These are phyloP conservation scores for Apodemus agrarius DNA, from an alignment of 2,797 vertebrate species.

Conservation along the genomic window DNA sequence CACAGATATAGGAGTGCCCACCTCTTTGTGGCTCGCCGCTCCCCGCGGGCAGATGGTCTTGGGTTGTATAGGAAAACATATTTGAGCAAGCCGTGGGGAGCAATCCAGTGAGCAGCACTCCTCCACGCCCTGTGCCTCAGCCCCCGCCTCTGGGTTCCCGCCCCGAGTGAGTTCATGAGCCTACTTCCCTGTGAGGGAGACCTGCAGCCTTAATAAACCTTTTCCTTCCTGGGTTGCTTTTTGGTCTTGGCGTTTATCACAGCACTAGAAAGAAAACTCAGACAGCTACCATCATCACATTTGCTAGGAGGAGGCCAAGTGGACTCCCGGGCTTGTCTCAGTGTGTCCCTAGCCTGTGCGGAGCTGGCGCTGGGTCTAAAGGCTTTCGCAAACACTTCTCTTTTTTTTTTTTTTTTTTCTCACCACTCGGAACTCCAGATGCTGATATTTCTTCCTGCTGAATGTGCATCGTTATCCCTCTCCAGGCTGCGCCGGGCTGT, in stretches of 20 bases:
- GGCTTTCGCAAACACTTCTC: neutral
- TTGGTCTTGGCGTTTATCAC: neutral
- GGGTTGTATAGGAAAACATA: neutral
- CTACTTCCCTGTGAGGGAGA: neutral
- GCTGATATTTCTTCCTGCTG: neutral
- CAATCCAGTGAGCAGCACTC: neutral
- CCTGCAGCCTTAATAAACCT: neutral
- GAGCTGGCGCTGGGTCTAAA: neutral
- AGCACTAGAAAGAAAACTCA: neutral
- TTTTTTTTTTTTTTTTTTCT: accelerated
- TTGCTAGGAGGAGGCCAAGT: neutral
- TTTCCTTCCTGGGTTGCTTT: neutral
- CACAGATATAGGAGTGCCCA: too few relatives aligned
- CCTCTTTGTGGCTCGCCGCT: neutral
- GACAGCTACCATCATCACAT: too few relatives aligned
- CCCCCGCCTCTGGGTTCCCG: neutral
- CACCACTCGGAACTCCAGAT: neutral
- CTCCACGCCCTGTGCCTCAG: too few relatives aligned
- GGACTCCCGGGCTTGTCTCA: neutral
- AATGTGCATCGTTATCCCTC: neutral
- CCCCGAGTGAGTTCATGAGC: neutral
- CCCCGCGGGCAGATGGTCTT: neutral
- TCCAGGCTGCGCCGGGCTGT: neutral
- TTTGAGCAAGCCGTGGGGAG: neutral
- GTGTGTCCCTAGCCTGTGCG: neutral